phyloP scores from a whole-genome alignment of 2,797 vertebrate species.

The Microctenopoma stevenorrisi region DNA sequence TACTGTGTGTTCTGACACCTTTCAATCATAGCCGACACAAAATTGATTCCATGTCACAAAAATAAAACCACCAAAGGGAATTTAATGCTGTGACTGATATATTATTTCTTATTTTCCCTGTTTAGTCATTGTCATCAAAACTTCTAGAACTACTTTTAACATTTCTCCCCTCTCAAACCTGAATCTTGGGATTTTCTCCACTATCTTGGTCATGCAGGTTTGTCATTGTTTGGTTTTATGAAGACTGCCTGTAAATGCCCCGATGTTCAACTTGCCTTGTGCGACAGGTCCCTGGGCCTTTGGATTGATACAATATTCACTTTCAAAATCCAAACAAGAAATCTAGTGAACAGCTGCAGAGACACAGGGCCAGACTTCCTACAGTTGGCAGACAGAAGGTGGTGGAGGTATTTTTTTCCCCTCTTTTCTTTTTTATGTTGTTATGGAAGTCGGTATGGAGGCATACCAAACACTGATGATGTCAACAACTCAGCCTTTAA shows the following conservation, averaged over 20 bases:
- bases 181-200: neutral
- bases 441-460: neutral
- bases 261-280: slow-evolving; percentile 37
- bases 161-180: too few relatives aligned
- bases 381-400: slow-evolving; percentile 23
- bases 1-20: too few relatives aligned
- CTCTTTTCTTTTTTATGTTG: neutral
- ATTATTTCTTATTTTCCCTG: too few relatives aligned
- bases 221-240: slow-evolving; percentile 21
- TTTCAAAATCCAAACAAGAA: slow-evolving; percentile 52
- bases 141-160: too few relatives aligned
- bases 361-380: slow-evolving; percentile 10
- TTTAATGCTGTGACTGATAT: too few relatives aligned
- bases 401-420: neutral
- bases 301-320: slow-evolving; percentile 40
- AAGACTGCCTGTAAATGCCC: slow-evolving; percentile 5
- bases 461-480: neutral
- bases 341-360: slow-evolving; percentile 40
- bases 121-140: too few relatives aligned
- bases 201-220: neutral
- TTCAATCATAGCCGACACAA: too few relatives aligned
- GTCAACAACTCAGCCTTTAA: slow-evolving; percentile 12
- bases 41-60: too few relatives aligned
- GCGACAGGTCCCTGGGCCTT: slow-evolving; percentile 23
- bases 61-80: too few relatives aligned